Base-by-base conservation (phyloP, 2,113 vertebrate species). In the Peromyscus maniculatus region DNA sequence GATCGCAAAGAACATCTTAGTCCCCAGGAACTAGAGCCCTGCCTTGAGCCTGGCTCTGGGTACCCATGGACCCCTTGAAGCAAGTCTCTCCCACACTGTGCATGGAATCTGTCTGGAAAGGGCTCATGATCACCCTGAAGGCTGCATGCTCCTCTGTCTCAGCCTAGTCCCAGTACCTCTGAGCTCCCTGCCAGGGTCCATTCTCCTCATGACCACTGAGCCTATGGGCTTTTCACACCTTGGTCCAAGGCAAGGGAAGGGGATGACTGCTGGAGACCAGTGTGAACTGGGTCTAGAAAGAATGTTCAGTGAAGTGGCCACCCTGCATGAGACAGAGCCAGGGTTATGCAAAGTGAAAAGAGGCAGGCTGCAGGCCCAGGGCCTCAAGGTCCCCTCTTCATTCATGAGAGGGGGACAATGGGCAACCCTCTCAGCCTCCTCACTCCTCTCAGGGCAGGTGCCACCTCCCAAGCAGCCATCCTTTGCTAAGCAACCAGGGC, bases 401-500 rank as follows among this genome's bases (percentile, higher is more conserved):
- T 24, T 12, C 66, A 28, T 0, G 0, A 9, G 0, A 33, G 67
- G 24, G 9, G 46, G 55, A n/a, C 36, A 5, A 17, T 24, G 4
- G 6, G 62, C 67, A 28, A 39, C 36, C 39, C 64, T 1, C 57
- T 55, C 26, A 10, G 2, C 69, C 43, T 26, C 4, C 8, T 62
- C 5, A 64, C n/a, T 28, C 13, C 10, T 17, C 4, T 12, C 3
- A 1, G 0, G 89, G 59, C 77, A 75, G 94, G 77, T 75, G 46
- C 28, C 55, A 11, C 84, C 78, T 84, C 66, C 39, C 13, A 11
- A 71, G 91, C 89, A 80, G 94, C 49, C 57, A 0, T 74, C 57
- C 2, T 77, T 92, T 91, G 94, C 96, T 95, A 94, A 87, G 97
- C 97, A 95, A 97, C 95, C 88, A 43, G 88, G 52, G 69, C 39